These are phyloP conservation scores for Hydra vulgaris DNA, from an alignment of 30 jellyfish, hydroid and myxozoan genomes.

Conservation along the genomic window DNA sequence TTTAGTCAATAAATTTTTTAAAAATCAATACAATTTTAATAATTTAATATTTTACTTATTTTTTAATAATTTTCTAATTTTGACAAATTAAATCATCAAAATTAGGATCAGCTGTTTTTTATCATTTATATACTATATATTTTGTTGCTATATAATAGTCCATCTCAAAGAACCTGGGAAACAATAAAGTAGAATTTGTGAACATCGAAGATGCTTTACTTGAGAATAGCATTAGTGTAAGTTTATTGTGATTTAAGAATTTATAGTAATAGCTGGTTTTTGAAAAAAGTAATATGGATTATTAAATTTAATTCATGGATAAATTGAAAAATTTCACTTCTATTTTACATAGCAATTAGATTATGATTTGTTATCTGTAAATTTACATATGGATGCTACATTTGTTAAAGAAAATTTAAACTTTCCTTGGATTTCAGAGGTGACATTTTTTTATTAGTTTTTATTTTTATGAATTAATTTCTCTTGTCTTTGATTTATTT, in stretches of 20 bases:
- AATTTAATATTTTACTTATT: no score
- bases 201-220: constrained; percentile 82
- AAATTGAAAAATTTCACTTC: neutral
- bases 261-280: no score
- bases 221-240: constrained; percentile 63
- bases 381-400: constrained; percentile 73
- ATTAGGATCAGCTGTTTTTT: no score
- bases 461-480: neutral
- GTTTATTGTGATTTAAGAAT: no score
- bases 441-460: neutral
- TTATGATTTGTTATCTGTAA: constrained; percentile 63
- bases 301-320: no score
- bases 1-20: no score
- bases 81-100: no score
- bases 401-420: constrained; percentile 70
- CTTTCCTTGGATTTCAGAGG: constrained; percentile 76
- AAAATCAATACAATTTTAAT: no score
- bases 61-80: no score
- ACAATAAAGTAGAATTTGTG: constrained; percentile 54
- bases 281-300: no score
- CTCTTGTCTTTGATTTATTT: neutral
- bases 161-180: constrained; percentile 68
- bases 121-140: no score
- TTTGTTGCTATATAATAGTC: no score
- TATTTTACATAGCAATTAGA: constrained; percentile 66